A percentile compares a stretch with the other conserved stretches of the same genome.
phyloP scores from a whole-genome alignment of 2,797 vertebrate genomes.

The Cirrhinus molitorella region DNA sequence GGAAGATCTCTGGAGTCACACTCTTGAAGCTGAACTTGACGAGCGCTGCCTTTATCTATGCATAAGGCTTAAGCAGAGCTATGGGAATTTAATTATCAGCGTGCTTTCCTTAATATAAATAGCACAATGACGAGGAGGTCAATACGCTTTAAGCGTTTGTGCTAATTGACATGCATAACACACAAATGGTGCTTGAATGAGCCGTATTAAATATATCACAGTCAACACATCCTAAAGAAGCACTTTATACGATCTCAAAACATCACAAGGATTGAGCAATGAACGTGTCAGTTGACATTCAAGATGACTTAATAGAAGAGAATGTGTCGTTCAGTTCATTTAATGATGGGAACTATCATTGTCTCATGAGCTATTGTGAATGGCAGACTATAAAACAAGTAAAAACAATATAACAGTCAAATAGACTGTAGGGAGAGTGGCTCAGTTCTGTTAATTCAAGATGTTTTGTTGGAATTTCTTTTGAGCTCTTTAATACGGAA shows the following conservation, averaged over 20 bases:
- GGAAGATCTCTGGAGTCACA: slow-evolving; percentile 22
- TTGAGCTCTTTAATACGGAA: too few species aligned
- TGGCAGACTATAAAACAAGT: background rate
- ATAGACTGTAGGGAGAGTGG: background rate
- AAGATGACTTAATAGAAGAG: background rate
- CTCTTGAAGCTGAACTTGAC: slow-evolving; percentile 29
- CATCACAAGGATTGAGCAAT: background rate
- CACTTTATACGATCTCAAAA: background rate
- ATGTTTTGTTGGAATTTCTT: too few species aligned
- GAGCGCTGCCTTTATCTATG: slow-evolving; percentile 24
- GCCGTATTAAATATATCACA: background rate
- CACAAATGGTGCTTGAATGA: background rate
- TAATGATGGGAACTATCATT: background rate
- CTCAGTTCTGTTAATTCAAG: background rate
- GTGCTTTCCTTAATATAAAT: background rate
- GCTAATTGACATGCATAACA: slow-evolving; percentile 17
- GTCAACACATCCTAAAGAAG: background rate
- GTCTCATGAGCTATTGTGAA: background rate
- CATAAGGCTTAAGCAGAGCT: background rate
- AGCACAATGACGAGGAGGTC: slow-evolving; percentile 22
- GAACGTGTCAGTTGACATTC: background rate
- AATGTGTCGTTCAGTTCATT: background rate
- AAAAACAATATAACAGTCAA: background rate
- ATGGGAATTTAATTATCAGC: slow-evolving; percentile 15
- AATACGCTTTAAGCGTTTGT: slow-evolving; percentile 5